These are phyloP conservation scores for Drosophila orena DNA, from an alignment of 1,140 invertebrate species.

Conservation along the genomic window DNA sequence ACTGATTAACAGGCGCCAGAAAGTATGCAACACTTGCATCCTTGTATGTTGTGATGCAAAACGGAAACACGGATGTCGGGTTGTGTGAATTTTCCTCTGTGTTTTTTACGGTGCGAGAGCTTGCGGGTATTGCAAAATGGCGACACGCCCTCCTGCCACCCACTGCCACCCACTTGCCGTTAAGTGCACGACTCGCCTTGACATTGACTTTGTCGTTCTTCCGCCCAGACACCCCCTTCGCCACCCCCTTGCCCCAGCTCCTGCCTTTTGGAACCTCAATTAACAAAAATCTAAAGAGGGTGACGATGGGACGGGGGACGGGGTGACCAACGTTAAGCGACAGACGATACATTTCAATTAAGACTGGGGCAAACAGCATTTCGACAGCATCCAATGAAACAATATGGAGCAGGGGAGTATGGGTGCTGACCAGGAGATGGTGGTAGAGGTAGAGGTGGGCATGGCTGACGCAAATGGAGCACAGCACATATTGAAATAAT, in stretches of 20 bases:
- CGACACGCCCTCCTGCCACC: slow-evolving; percentile 10
- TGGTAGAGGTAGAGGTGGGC: slow-evolving; percentile 15
- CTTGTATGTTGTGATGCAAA: background rate
- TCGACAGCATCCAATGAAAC: slow-evolving; percentile 67
- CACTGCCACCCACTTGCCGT: slow-evolving; percentile 2
- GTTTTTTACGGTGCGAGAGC: background rate
- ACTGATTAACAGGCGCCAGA: no score
- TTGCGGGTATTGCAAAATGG: slow-evolving; percentile 16
- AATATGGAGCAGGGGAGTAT: background rate
- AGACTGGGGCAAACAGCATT: slow-evolving; percentile 36
- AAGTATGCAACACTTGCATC: background rate
- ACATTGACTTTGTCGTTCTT: slow-evolving; percentile 56
- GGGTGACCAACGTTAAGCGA: slow-evolving; percentile 26
- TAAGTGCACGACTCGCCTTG: slow-evolving; percentile 42
- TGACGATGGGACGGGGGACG: background rate
- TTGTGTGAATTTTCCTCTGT: background rate
- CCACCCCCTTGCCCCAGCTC: background rate
- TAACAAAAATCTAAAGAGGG: slow-evolving; percentile 35
- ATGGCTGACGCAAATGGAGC: slow-evolving; percentile 55
- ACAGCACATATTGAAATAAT: slow-evolving; percentile 34
- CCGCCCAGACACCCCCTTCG: background rate
- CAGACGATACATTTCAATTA: slow-evolving; percentile 76
- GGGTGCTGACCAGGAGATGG: slow-evolving; percentile 9
- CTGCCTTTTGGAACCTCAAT: slow-evolving; percentile 15
- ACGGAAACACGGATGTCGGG: background rate